phyloP scores from a whole-genome alignment of 2,113 vertebrate species.

The Puffinus mauretanicus region DNA sequence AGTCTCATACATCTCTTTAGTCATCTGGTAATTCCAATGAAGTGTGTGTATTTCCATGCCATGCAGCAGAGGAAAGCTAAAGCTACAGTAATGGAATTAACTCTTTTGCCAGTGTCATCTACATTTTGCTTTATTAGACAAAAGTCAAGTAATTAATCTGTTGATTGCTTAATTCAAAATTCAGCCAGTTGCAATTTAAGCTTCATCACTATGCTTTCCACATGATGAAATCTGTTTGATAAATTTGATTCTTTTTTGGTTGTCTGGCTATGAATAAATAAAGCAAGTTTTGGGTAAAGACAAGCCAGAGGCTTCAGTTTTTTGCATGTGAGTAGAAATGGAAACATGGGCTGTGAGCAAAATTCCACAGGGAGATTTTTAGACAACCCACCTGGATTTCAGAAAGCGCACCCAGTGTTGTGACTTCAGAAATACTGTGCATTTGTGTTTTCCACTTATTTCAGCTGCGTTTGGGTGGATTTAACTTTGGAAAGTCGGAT shows the following conservation, averaged over 20 bases:
- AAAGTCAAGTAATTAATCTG: constrained; percentile 66
- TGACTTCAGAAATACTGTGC: not conserved
- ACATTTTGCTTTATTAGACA: constrained; percentile 62
- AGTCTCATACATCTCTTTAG: not conserved
- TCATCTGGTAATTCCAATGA: not conserved
- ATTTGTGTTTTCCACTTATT: not conserved
- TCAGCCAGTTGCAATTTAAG: constrained; percentile 3
- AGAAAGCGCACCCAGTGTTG: not conserved
- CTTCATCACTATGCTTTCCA: constrained; percentile 41
- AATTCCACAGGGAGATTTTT: not conserved
- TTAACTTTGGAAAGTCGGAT: not conserved
- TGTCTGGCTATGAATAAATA: not conserved
- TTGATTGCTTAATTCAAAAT: constrained; percentile 53
- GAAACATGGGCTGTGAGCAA: not conserved
- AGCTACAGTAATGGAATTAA: not conserved
- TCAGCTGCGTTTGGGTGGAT: not conserved
- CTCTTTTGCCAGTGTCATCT: constrained; percentile 1
- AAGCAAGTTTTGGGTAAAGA: not conserved
- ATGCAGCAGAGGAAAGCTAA: not conserved
- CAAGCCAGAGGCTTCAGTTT: not conserved
- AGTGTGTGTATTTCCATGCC: not conserved
- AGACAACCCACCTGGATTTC: not conserved
- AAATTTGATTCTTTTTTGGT: not conserved
- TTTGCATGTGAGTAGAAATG: not conserved
- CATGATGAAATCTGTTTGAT: constrained; percentile 21